A percentile compares a stretch with the other conserved stretches of the same genome.
These are phyloP conservation scores for Phylloscopus trochiloides DNA, from an alignment of 2,113 vertebrate species.

Conservation along the genomic window DNA sequence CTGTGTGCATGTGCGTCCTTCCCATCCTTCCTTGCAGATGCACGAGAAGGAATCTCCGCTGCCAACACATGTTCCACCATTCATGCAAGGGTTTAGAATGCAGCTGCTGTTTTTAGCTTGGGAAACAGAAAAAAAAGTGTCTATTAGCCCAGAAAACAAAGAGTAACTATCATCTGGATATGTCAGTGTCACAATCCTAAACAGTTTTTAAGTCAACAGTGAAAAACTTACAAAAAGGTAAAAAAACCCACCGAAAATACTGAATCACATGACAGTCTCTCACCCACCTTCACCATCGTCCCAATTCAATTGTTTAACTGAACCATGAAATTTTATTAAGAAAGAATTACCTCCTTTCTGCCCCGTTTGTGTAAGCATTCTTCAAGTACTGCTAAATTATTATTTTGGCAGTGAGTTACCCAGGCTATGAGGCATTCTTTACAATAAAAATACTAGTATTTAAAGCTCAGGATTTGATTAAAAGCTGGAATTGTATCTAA, in stretches of 20 bases:
- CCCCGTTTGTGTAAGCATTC: background rate
- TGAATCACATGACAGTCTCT: background rate
- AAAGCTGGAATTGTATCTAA: background rate
- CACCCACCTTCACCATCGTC: background rate
- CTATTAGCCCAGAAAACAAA: background rate
- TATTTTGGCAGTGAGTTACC: background rate
- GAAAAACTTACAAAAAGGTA: background rate
- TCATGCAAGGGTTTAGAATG: constrained; percentile 87
- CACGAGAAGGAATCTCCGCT: constrained; percentile 88
- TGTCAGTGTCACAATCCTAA: background rate
- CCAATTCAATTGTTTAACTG: background rate
- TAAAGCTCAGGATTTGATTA: background rate
- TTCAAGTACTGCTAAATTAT: background rate
- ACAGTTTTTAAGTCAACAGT: background rate
- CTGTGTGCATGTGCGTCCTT: constrained; percentile 87
- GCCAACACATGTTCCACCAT: constrained; percentile 93
- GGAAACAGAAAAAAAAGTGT: background rate
- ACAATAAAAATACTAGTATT: background rate
- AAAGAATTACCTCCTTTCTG: background rate
- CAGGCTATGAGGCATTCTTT: background rate
- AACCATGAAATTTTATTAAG: background rate
- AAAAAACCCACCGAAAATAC: background rate
- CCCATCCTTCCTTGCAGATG: constrained; percentile 96
- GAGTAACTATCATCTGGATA: background rate
- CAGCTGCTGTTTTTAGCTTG: constrained; percentile 91